Conservation (phyloP, 2,113 vertebrate species). For the Nycticebus coucang region DNA sequence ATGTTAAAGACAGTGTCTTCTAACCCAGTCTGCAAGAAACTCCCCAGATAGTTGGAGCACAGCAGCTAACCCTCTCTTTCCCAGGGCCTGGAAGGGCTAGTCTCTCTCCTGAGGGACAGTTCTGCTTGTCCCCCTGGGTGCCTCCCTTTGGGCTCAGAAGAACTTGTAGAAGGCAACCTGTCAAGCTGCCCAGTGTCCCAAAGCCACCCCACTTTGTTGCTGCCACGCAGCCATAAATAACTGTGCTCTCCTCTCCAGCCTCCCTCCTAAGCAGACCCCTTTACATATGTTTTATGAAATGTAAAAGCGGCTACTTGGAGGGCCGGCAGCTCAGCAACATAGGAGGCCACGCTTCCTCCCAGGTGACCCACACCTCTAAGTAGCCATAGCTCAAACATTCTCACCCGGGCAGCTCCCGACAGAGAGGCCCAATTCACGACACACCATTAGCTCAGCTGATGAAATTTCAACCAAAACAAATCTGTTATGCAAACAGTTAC, state of each 20-base stretch:
- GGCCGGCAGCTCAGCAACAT: background rate
- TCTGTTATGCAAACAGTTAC: background rate
- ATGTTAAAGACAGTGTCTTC: background rate
- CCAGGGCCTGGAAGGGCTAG: too few relatives aligned
- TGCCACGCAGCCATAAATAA: background rate
- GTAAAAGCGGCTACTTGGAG: background rate
- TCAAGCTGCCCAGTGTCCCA: background rate
- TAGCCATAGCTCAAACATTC: background rate
- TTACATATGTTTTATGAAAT: background rate
- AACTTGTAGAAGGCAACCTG: background rate
- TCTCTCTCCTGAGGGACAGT: too few relatives aligned
- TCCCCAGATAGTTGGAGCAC: background rate
- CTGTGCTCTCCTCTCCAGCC: background rate
- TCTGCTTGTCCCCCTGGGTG: background rate
- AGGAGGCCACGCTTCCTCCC: background rate
- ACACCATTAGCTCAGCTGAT: background rate
- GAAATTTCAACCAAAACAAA: background rate
- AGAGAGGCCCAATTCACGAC: background rate
- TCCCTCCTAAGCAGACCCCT: background rate
- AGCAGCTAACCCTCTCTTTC: too few relatives aligned
- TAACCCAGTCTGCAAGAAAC: background rate
- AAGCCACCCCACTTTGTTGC: background rate
- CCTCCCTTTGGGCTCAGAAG: background rate
- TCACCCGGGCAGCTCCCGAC: background rate
- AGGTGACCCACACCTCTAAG: background rate